Evolutionary conservation across 2,113 vertebrate genomes (phyloP).

Genomic region (Cottus gobio): DNA sequence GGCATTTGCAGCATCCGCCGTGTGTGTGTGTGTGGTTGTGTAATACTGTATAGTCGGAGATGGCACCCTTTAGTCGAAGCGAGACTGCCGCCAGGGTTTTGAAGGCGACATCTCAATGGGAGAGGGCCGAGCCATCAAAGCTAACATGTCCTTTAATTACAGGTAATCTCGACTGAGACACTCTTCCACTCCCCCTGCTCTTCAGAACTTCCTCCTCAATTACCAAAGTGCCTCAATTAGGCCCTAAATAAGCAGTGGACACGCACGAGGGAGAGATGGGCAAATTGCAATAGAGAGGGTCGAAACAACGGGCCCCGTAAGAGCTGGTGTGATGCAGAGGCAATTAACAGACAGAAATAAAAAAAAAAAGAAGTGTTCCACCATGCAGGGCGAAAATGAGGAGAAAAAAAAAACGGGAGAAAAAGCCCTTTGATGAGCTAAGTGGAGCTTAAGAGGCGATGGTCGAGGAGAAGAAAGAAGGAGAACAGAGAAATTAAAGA

Average conservation of each 20-base stretch:
- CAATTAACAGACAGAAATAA: constrained; percentile 76
- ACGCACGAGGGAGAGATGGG: constrained; percentile 64
- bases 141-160: constrained; percentile 87
- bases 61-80: constrained; percentile 56
- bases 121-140: constrained; percentile 78
- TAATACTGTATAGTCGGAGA: constrained; percentile 38
- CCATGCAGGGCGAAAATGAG: constrained; percentile 73
- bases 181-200: constrained; percentile 70
- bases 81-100: constrained; percentile 60
- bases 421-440: constrained; percentile 72
- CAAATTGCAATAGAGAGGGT: constrained; percentile 79
- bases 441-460: constrained; percentile 75
- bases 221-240: constrained; percentile 86
- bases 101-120: constrained; percentile 77
- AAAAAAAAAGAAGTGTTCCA: constrained; percentile 71
- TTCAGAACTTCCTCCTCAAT: constrained; percentile 83
- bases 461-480: constrained; percentile 66
- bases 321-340: constrained; percentile 67
- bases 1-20: background rate
- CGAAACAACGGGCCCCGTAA: constrained; percentile 78
- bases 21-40: background rate
- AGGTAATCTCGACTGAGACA: constrained; percentile 82
- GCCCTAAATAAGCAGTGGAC: constrained; percentile 78
- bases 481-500: constrained; percentile 74
- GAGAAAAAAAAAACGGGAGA: constrained; percentile 41